Percentiles rank a stretch among this genome's conserved stretches.
Evolutionary conservation across 2,888 invertebrate species (phyloP).

Genomic region (Drosophila atripex): DNA sequence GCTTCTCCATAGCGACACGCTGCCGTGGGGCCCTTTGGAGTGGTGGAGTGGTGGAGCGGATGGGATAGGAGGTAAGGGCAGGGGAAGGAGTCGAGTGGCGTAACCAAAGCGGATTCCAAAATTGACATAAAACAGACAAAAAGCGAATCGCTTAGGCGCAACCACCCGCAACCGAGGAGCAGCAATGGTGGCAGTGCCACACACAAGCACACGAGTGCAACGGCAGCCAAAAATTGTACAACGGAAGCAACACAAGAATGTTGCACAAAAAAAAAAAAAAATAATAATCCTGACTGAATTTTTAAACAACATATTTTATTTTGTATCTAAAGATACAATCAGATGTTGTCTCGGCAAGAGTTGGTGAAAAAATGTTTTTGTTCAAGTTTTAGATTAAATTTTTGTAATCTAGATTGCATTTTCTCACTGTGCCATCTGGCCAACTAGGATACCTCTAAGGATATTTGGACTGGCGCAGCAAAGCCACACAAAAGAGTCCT

Average conservation of each 20-base stretch:
- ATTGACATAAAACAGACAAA: slow-evolving; percentile 76
- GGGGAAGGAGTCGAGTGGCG: slow-evolving; percentile 29
- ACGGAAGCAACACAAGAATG: slow-evolving; percentile 55
- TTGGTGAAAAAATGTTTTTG: not conserved
- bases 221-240: slow-evolving; percentile 61
- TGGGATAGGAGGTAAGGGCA: not conserved
- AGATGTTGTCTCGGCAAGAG: not conserved
- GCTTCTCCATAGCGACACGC: slow-evolving; percentile 41
- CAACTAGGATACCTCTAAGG: slow-evolving; percentile 53
- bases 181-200: slow-evolving; percentile 16
- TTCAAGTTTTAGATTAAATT: not conserved
- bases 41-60: not conserved
- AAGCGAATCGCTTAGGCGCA: slow-evolving; percentile 80
- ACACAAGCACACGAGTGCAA: slow-evolving; percentile 47
- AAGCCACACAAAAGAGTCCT: slow-evolving; percentile 73
- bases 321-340: not conserved
- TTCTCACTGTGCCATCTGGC: slow-evolving; percentile 38
- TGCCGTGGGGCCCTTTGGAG: not conserved
- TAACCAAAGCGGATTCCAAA: slow-evolving; percentile 79
- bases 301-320: not conserved
- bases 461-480: slow-evolving; percentile 69
- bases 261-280: slow-evolving; percentile 11
- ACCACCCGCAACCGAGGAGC: slow-evolving; percentile 50
- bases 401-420: not conserved
- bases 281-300: slow-evolving; percentile 11